Evolutionary conservation across 2,888 invertebrate genomes (phyloP).

Genomic region (Hymenopus coronatus): DNA sequence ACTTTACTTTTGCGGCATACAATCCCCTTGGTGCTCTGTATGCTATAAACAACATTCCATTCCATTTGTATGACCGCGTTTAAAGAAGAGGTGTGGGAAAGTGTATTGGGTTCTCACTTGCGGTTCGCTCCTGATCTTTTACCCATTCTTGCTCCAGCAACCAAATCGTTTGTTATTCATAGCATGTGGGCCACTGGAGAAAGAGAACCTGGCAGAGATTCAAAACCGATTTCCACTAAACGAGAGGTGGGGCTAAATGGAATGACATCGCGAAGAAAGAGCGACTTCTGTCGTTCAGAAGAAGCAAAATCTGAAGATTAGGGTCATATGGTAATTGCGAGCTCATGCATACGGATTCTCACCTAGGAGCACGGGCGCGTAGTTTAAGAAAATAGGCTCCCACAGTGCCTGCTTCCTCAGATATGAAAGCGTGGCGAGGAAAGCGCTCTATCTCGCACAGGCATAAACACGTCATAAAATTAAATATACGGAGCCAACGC

Average conservation of each 20-base stretch:
- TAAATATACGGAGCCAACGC: neutral
- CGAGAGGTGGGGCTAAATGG: neutral
- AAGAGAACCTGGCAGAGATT: constrained; percentile 2
- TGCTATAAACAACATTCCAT: too few species aligned
- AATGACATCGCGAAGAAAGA: neutral
- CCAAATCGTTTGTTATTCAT: neutral
- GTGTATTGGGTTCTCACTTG: neutral
- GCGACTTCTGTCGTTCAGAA: neutral
- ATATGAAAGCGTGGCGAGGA: too few species aligned
- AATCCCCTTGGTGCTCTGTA: too few species aligned
- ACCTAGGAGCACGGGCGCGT: neutral
- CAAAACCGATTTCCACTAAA: constrained; percentile 17
- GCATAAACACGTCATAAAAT: neutral
- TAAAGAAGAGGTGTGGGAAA: neutral
- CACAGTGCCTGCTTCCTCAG: neutral
- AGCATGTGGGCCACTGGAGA: neutral
- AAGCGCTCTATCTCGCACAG: neutral
- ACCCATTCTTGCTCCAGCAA: neutral
- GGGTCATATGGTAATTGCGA: constrained; percentile 19
- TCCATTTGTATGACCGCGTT: neutral
- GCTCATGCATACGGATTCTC: neutral
- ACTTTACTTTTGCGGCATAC: too few species aligned
- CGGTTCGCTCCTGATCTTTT: neutral
- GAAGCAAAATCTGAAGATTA: neutral
- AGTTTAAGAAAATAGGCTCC: neutral